A percentile compares a stretch with the other conserved stretches of the same genome.
These are phyloP conservation scores for Diacarnus erythraeanus DNA, from an alignment of 37 sponge, comb jelly and placozoan species.

Conservation along the genomic window DNA sequence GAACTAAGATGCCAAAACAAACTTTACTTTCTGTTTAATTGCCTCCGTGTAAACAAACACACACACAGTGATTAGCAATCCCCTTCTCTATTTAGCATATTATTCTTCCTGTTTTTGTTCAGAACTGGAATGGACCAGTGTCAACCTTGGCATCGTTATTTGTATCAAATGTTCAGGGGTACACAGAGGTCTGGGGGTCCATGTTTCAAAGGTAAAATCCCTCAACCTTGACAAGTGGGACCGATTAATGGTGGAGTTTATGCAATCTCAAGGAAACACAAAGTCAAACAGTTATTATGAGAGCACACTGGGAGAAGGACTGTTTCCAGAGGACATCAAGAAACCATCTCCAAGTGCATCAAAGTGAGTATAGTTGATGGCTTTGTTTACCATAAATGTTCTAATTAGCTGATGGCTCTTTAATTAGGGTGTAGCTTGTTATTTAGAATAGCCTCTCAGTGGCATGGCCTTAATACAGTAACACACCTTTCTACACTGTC, in stretches of 20 bases:
- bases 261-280: constrained; percentile 77
- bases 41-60: no score
- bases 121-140: constrained; percentile 91
- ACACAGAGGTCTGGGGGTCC: constrained; percentile 84
- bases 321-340: constrained; percentile 12
- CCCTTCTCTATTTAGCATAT: no score
- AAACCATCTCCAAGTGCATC: constrained; percentile 57
- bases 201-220: constrained; percentile 88
- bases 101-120: neutral
- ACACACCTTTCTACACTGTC: no score
- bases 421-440: no score
- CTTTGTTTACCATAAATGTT: no score
- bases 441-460: no score
- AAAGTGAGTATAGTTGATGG: constrained; percentile 45
- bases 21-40: neutral
- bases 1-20: neutral
- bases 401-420: no score
- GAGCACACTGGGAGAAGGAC: constrained; percentile 42
- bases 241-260: constrained; percentile 70
- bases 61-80: no score
- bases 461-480: no score
- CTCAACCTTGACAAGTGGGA: constrained; percentile 85
- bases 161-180: constrained; percentile 91
- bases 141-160: constrained; percentile 85
- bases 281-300: constrained; percentile 80